Percentiles rank a stretch among this genome's conserved stretches.
phyloP scores from a whole-genome alignment of 2,113 vertebrate species.

The Nycticebus coucang region DNA sequence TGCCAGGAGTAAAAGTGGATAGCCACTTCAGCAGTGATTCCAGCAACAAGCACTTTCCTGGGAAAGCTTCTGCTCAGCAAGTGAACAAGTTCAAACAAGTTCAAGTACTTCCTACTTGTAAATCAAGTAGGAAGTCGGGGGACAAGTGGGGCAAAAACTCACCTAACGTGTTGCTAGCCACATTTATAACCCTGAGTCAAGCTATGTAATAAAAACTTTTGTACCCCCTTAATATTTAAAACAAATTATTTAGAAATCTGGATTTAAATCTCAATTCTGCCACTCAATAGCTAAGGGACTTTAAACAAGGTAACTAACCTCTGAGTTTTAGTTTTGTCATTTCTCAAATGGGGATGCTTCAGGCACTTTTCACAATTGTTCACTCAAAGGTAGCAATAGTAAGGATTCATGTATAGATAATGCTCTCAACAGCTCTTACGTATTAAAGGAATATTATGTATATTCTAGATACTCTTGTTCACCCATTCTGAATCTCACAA shows the following conservation, averaged over 20 bases:
- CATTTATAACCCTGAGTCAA: too few relatives aligned
- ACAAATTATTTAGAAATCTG: background rate
- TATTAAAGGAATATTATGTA: background rate
- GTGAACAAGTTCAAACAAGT: too few relatives aligned
- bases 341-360: background rate
- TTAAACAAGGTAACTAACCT: background rate
- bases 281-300: background rate
- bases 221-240: background rate
- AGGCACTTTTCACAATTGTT: background rate
- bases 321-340: slow-evolving; percentile 10
- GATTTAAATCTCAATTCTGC: background rate
- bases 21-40: too few relatives aligned
- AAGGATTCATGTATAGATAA: background rate
- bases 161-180: too few relatives aligned
- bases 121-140: too few relatives aligned
- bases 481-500: background rate
- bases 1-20: too few relatives aligned
- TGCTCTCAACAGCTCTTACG: background rate
- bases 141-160: too few relatives aligned
- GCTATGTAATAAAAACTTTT: too few relatives aligned
- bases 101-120: too few relatives aligned
- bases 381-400: background rate
- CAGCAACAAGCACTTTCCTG: too few relatives aligned
- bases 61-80: too few relatives aligned
- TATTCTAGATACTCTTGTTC: background rate